Percentiles rank a stretch among this genome's conserved stretches.
Conservation (phyloP, 2,797 vertebrate genomes). For the Myiotriccus ornatus region DNA sequence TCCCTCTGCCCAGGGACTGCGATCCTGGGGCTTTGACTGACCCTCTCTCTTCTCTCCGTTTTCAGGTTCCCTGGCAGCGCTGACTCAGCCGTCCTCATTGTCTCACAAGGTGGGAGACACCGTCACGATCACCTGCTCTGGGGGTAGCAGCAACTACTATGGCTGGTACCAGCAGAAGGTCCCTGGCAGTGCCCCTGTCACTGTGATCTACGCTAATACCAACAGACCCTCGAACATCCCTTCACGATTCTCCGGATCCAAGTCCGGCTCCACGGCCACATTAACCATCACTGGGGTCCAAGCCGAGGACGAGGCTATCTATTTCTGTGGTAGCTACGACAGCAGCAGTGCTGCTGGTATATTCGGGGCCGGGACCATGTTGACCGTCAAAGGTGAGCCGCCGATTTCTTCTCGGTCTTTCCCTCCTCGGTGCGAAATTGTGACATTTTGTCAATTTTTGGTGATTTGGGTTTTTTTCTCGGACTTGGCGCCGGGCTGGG, state of each 20-base stretch:
- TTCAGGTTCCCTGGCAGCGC: not conserved
- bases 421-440: not conserved
- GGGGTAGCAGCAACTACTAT: fast-evolving
- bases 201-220: not conserved
- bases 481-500: not conserved
- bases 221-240: not conserved
- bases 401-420: not conserved
- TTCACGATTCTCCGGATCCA: not conserved
- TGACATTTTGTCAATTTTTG: not conserved
- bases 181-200: not conserved
- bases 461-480: not conserved
- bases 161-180: not conserved
- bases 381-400: constrained; percentile 32
- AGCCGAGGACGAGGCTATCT: not conserved
- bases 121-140: not conserved
- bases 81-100: not conserved
- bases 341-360: not conserved
- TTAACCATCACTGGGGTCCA: constrained; percentile 36
- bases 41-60: not conserved
- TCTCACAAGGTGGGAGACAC: fast-evolving
- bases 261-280: fast-evolving
- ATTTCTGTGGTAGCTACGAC: not conserved
- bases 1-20: not conserved
- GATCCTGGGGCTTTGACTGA: not conserved
- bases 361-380: not conserved